Conservation (phyloP, 2,113 vertebrate species). For the Genyomyrus donnyi region DNA sequence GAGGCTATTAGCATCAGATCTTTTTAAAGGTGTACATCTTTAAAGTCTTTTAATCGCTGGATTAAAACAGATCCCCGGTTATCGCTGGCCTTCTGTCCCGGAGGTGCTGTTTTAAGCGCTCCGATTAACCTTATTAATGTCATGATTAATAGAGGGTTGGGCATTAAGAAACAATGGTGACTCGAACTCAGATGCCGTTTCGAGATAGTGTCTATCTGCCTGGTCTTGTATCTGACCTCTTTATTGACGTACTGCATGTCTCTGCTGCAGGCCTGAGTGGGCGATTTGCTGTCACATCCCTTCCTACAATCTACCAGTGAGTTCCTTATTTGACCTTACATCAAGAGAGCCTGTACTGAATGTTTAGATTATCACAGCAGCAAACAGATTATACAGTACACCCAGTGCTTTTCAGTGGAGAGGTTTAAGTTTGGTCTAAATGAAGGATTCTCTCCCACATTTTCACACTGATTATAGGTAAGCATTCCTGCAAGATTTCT, state of each 20-base stretch:
- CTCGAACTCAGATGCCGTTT: not conserved
- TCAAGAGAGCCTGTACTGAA: not conserved
- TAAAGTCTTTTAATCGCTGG: not conserved
- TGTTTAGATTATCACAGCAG: not conserved
- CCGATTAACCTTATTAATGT: not conserved
- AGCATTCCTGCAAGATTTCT: not conserved
- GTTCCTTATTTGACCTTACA: constrained; percentile 43
- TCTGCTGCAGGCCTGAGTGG: constrained; percentile 79
- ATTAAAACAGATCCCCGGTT: not conserved
- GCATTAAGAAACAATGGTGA: not conserved
- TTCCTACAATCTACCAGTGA: constrained; percentile 96
- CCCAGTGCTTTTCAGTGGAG: not conserved
- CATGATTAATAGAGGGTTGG: not conserved
- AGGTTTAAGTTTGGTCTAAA: not conserved
- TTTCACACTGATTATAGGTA: not conserved
- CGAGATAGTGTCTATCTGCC: not conserved
- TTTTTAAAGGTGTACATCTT: not conserved
- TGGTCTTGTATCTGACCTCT: constrained; percentile 1
- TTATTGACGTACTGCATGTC: constrained; percentile 10
- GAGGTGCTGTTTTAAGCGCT: not conserved
- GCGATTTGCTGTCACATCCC: constrained; percentile 90
- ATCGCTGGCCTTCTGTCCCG: not conserved
- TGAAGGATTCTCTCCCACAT: not conserved
- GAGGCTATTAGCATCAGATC: not conserved
- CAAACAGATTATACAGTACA: not conserved